Base-by-base conservation (phyloP, 2,888 invertebrate genomes). In the Rotaria socialis region DNA sequence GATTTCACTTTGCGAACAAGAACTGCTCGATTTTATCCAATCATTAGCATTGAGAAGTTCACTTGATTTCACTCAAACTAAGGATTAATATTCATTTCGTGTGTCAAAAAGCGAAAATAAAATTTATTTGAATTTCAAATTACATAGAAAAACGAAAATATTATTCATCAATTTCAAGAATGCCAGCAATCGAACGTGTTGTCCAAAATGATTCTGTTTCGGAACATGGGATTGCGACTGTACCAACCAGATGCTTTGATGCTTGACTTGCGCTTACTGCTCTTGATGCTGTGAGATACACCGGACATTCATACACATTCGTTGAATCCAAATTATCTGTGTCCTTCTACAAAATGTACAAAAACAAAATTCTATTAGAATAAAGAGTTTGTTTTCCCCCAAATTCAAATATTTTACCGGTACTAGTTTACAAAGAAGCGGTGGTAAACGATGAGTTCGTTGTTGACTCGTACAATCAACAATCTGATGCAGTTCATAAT, bases 201-300 rank as follows among this genome's bases (percentile, higher is more conserved):
- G 80, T 85, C 86, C 86, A 86, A 84, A 86, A 86, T 74, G 85
- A 27, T 85, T 85, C 56, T 22, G 74, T 75, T 60, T 86, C 86
- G 75, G 41, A 56, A 60, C 86, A 86, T 50, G 90, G 90, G 58
- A 91, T 87, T 50, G 88, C 88, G 47, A 91, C 89, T 22, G 90
- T 89, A 5, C 90, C 90, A 8, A 91, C 90, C 89, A 90, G 91
- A 89, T 91, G 91, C 56, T 90, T 91, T 85, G 90, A 90, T 87
- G 90, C 90, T n/a, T 91, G 91, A 24, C 90, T 91, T 16, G 90
- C 90, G 14, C 90, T 90, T 2, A 91, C 91, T 10, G 90, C 90
- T 80, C 91, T 88, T 24, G 89, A 89, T 10, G 91, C 90, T 8
- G 91, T 91, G 41, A 90, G 88, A 86, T 91, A 91, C 43, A 91